phyloP scores from a whole-genome alignment of 2,797 vertebrate species.

The Melanitta fusca region DNA sequence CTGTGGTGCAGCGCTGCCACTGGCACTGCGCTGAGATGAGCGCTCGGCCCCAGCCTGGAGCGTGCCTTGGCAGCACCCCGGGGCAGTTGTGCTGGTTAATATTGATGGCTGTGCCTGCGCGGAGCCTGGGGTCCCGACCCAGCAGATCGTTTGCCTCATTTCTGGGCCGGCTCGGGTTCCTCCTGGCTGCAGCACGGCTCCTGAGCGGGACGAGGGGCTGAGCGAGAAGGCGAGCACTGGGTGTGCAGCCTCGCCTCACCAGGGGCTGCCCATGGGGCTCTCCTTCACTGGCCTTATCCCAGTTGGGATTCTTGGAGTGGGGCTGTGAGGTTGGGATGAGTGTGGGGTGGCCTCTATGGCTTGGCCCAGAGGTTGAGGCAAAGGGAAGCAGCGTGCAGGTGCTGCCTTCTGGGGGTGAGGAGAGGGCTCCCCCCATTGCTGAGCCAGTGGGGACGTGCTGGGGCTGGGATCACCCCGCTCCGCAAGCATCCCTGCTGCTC shows the following conservation, averaged over 20 bases:
- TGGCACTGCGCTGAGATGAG: not conserved
- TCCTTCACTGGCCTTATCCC: not conserved
- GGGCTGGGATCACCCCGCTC: not conserved
- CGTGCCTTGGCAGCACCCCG: not conserved
- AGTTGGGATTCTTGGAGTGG: not conserved
- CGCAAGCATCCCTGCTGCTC: not conserved
- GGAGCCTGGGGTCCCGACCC: not conserved
- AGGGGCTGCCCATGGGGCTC: rapidly evolving
- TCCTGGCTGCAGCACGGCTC: not conserved
- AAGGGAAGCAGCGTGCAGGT: not conserved
- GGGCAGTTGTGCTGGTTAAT: slow-evolving; percentile 32
- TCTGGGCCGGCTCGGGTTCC: slow-evolving; percentile 42
- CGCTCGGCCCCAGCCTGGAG: not conserved
- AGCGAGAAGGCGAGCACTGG: not conserved
- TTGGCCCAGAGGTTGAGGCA: not conserved
- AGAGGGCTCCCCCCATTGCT: rapidly evolving
- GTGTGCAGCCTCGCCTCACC: rapidly evolving
- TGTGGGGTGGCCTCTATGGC: not conserved
- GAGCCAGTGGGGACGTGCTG: not conserved
- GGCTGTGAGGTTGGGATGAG: not conserved
- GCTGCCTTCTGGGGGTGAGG: not conserved
- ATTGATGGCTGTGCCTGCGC: slow-evolving; percentile 42
- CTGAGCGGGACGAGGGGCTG: not conserved
- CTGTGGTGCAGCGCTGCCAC: not conserved
- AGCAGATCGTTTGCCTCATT: slow-evolving; percentile 22